These are phyloP conservation scores for Strongylocentrotus purpuratus DNA, from an alignment of 35 echinoderm and acorn worm species.

Conservation along the genomic window DNA sequence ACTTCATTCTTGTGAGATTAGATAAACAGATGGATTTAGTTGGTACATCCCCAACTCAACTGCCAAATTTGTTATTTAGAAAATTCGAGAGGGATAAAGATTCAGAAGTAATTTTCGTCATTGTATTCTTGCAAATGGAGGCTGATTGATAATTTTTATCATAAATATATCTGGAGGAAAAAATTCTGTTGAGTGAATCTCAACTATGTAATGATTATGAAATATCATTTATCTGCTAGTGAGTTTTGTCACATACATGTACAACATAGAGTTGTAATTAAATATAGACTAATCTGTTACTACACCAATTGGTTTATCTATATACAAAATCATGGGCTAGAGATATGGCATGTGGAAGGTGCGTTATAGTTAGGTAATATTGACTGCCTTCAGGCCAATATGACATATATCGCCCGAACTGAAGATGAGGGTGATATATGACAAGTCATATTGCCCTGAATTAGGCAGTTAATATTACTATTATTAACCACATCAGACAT, in stretches of 20 bases:
- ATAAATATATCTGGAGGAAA: not conserved
- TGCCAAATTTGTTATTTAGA: not conserved
- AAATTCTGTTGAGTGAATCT: not conserved
- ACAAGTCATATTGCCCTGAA: too few relatives aligned
- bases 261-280: not conserved
- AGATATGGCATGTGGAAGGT: not conserved
- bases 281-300: not conserved
- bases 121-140: not conserved
- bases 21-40: too few relatives aligned
- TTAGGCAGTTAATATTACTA: too few relatives aligned
- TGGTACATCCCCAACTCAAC: too few relatives aligned
- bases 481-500: too few relatives aligned
- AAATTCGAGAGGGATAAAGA: not conserved
- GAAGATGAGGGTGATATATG: too few relatives aligned
- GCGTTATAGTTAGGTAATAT: too few relatives aligned
- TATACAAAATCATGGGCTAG: not conserved
- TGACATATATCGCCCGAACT: too few relatives aligned
- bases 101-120: not conserved
- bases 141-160: not conserved
- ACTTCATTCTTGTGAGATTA: too few relatives aligned
- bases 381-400: too few relatives aligned
- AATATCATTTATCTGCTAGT: not conserved
- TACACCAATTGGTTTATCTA: too few relatives aligned
- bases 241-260: too few relatives aligned
- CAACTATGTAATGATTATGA: not conserved